Evolutionary conservation across 2,888 invertebrate species (phyloP).

Genomic region (Cryptus viduatorius): DNA sequence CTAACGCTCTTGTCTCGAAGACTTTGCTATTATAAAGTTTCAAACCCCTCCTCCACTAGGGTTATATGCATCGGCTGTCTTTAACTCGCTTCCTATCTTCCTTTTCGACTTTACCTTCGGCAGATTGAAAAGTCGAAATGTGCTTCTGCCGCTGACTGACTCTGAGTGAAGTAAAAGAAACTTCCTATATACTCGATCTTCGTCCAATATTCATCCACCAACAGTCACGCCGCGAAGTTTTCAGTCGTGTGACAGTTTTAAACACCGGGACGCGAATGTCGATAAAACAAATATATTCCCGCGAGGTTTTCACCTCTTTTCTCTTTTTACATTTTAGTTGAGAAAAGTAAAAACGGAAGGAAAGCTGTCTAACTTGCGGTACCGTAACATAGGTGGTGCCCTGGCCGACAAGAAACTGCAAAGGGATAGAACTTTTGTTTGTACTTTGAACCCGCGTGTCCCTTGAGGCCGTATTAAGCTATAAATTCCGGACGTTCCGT

Average conservation of each 20-base stretch:
- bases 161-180: conserved; percentile 33
- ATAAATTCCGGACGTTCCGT: neutral
- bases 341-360: neutral
- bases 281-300: neutral
- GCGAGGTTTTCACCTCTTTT: neutral
- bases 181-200: conserved; percentile 47
- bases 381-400: neutral
- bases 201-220: conserved; percentile 37
- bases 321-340: neutral
- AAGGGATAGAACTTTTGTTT: neutral
- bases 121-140: conserved; percentile 44
- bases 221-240: neutral
- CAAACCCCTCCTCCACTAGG: conserved; percentile 33
- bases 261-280: conserved; percentile 1
- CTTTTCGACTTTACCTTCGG: conserved; percentile 17
- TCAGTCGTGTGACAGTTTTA: neutral
- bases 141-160: conserved; percentile 31
- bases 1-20: conserved; percentile 59
- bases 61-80: conserved; percentile 62
- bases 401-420: neutral
- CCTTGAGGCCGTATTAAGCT: neutral
- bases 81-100: conserved; percentile 39
- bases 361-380: neutral
- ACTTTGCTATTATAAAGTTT: conserved; percentile 67
- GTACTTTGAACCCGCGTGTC: neutral